A percentile compares a stretch with the other conserved stretches of the same genome.
These are phyloP conservation scores for Drosophila nebulosa DNA, from an alignment of 1,140 invertebrate species.

Conservation along the genomic window DNA sequence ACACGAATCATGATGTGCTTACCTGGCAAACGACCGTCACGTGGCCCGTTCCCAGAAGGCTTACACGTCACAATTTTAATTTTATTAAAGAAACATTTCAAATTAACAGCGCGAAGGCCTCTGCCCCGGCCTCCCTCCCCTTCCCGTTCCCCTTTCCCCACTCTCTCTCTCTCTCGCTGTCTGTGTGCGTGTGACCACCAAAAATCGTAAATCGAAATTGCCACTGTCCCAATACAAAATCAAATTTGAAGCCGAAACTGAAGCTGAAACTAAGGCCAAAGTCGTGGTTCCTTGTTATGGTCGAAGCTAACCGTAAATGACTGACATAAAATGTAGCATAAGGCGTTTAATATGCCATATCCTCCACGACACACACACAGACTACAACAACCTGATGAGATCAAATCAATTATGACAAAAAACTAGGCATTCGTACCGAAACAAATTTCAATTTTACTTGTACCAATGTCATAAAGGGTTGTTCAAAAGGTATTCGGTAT, in stretches of 20 bases:
- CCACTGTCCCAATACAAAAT: conserved; percentile 39
- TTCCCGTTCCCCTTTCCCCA: not conserved
- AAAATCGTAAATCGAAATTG: conserved; percentile 60
- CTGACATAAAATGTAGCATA: conserved; percentile 57
- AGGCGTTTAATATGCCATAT: conserved; percentile 47
- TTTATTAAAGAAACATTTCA: conserved; percentile 81
- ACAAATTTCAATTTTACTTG: not conserved
- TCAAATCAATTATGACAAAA: not conserved
- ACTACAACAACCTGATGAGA: not conserved
- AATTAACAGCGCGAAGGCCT: conserved; percentile 57
- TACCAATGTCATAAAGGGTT: too few relatives aligned
- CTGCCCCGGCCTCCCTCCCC: not conserved
- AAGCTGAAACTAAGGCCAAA: not conserved
- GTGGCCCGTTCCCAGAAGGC: conserved; percentile 80
- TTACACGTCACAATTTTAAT: conserved; percentile 80
- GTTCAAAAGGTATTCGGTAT: not conserved
- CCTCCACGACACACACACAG: not conserved
- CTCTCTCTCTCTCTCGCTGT: not conserved
- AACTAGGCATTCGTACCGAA: not conserved
- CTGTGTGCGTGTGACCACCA: conserved; percentile 1
- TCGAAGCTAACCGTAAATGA: conserved; percentile 45
- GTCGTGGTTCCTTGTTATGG: conserved; percentile 10
- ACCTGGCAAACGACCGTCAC: conserved; percentile 81
- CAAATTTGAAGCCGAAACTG: not conserved
- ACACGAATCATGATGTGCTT: conserved; percentile 80